Percentiles rank a stretch among this genome's conserved stretches.
Evolutionary conservation across 2,888 invertebrate species (phyloP).

Genomic region (Helobdella robusta): DNA sequence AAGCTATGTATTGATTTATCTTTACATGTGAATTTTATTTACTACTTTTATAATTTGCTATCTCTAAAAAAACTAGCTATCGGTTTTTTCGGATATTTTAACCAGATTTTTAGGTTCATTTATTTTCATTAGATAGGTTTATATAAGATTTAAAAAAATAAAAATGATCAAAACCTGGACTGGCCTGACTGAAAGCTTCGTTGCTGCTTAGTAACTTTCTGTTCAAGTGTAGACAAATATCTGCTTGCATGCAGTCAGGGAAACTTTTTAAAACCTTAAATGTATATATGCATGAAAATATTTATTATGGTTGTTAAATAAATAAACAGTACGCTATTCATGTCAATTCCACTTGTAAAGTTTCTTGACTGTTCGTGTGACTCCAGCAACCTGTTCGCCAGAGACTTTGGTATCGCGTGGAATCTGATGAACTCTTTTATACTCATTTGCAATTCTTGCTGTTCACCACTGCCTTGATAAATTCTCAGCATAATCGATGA

Average conservation of each 20-base stretch:
- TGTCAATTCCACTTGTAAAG: slow-evolving; percentile 50
- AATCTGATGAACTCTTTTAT: slow-evolving; percentile 50
- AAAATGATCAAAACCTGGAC: no score
- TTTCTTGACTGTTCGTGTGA: slow-evolving; percentile 48
- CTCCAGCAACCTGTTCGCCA: slow-evolving; percentile 47
- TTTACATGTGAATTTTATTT: no score
- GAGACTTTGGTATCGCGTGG: slow-evolving; percentile 46
- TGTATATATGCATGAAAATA: neutral
- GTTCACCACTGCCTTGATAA: slow-evolving; percentile 50
- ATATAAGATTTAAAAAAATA: no score
- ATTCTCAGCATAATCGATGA: slow-evolving; percentile 49
- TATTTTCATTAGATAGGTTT: no score
- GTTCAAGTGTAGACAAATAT: slow-evolving; percentile 40
- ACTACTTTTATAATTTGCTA: no score
- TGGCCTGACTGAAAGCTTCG: slow-evolving; percentile 38
- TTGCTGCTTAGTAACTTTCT: slow-evolving; percentile 38
- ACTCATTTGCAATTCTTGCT: slow-evolving; percentile 47
- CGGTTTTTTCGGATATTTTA: no score
- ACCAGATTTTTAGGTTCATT: no score
- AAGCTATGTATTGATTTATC: no score
- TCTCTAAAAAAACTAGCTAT: no score
- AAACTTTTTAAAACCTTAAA: slow-evolving; percentile 38
- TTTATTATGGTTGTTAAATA: neutral
- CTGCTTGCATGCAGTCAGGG: slow-evolving; percentile 40
- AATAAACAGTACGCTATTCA: slow-evolving; percentile 44